These are phyloP conservation scores for Eupeodes luniger DNA, from an alignment of 2,888 invertebrate species.

Conservation along the genomic window DNA sequence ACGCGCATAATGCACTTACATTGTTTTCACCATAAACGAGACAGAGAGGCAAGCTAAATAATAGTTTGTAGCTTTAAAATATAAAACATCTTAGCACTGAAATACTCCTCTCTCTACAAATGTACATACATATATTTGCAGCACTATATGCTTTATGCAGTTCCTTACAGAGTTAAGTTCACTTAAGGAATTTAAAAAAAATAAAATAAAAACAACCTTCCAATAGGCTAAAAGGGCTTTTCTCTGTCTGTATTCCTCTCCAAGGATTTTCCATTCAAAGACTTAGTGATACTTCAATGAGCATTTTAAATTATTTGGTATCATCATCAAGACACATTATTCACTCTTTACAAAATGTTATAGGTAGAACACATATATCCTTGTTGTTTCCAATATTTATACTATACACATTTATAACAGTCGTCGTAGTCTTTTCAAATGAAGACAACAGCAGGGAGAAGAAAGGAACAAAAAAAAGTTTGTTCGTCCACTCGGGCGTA, in stretches of 20 bases:
- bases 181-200: not conserved
- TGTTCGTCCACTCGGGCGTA: constrained; percentile 44
- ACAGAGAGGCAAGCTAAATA: too few relatives aligned
- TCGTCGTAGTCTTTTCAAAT: not conserved
- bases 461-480: constrained; percentile 25
- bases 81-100: not conserved
- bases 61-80: too few relatives aligned
- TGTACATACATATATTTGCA: too few relatives aligned
- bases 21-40: not conserved
- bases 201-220: not conserved
- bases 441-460: not conserved
- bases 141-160: too few relatives aligned
- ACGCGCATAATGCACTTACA: not conserved
- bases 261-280: constrained; percentile 23
- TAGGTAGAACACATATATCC: not conserved
- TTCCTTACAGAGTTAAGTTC: not conserved
- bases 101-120: too few relatives aligned
- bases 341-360: constrained; percentile 29
- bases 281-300: constrained; percentile 25
- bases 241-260: not conserved
- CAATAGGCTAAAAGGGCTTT: not conserved
- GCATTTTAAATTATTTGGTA: constrained; percentile 28
- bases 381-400: constrained; percentile 12
- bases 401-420: too few relatives aligned
- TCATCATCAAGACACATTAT: constrained; percentile 33